Percentiles rank a stretch among this genome's conserved stretches.
phyloP scores from a whole-genome alignment of 2,888 invertebrate genomes.

The Epirrhoe tristata region DNA sequence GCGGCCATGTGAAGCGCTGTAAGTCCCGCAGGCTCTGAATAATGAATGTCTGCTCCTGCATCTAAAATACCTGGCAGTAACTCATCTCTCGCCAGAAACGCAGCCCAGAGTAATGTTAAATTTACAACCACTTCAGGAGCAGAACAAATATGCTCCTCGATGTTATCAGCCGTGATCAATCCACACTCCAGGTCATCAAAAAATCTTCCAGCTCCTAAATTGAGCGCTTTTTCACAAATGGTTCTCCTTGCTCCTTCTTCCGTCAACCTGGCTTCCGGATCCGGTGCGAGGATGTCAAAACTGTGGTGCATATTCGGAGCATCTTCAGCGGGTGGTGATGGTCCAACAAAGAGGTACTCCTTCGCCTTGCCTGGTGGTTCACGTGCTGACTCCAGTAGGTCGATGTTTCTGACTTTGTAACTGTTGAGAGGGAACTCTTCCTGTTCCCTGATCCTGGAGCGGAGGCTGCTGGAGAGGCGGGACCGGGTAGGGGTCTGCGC shows the following conservation, averaged over 20 bases:
- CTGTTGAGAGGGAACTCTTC: conserved; percentile 86
- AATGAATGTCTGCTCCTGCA: conserved; percentile 89
- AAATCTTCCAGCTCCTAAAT: conserved; percentile 87
- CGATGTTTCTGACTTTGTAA: conserved; percentile 70
- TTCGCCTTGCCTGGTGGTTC: conserved; percentile 83
- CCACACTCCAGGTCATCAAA: conserved; percentile 91
- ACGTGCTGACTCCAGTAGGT: conserved; percentile 87
- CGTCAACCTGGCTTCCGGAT: conserved; percentile 89
- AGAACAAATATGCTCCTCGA: conserved; percentile 83
- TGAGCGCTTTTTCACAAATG: conserved; percentile 89
- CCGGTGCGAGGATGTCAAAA: conserved; percentile 88
- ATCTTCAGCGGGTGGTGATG: conserved; percentile 92
- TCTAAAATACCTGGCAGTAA: conserved; percentile 88
- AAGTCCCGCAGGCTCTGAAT: conserved; percentile 89
- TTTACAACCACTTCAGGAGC: conserved; percentile 90
- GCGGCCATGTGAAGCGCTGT: conserved; percentile 91
- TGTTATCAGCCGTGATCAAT: conserved; percentile 86
- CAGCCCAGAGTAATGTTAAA: conserved; percentile 89
- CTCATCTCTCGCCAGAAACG: conserved; percentile 90
- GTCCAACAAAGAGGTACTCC: conserved; percentile 92
- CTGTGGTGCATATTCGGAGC: conserved; percentile 92
- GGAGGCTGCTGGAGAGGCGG: conserved; percentile 73
- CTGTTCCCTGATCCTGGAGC: conserved; percentile 69
- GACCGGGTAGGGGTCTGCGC: conserved; percentile 62
- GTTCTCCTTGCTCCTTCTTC: conserved; percentile 89